Percentiles rank a stretch among this genome's conserved stretches.
Conservation (phyloP, 2,113 vertebrate genomes). For the Pavo muticus region DNA sequence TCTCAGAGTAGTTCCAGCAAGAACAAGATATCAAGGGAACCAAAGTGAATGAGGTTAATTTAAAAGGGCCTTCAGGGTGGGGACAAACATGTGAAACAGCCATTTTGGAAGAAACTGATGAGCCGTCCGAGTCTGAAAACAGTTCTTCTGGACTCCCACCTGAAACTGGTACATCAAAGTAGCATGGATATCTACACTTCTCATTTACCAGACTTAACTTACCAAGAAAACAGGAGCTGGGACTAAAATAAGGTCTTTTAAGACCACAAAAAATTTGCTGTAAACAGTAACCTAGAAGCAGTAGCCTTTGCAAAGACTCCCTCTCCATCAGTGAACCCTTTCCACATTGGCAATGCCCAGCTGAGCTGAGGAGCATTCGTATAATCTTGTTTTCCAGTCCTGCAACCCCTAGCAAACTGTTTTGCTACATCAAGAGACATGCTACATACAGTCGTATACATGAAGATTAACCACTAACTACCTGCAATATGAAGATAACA, state of each 20-base stretch:
- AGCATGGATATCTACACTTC: background rate
- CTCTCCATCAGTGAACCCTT: background rate
- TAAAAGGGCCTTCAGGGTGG: background rate
- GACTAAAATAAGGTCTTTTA: background rate
- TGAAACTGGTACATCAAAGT: background rate
- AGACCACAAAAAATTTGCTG: background rate
- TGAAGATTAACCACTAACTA: background rate
- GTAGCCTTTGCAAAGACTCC: background rate
- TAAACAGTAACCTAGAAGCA: background rate
- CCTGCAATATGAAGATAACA: background rate
- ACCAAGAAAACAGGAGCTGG: background rate
- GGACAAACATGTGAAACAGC: background rate
- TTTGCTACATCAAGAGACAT: background rate
- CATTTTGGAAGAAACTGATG: background rate
- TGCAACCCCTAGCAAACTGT: background rate
- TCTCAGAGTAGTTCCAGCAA: background rate
- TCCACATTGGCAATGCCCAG: background rate
- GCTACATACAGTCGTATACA: background rate
- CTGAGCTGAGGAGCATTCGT: background rate
- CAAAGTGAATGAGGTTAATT: conserved; percentile 13
- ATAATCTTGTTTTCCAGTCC: background rate
- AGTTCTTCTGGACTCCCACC: background rate
- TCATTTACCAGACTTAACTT: background rate
- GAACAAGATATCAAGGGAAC: background rate
- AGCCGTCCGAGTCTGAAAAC: background rate